These are phyloP conservation scores for Cenopis cana DNA, from an alignment of 2,888 invertebrate species.

Conservation along the genomic window DNA sequence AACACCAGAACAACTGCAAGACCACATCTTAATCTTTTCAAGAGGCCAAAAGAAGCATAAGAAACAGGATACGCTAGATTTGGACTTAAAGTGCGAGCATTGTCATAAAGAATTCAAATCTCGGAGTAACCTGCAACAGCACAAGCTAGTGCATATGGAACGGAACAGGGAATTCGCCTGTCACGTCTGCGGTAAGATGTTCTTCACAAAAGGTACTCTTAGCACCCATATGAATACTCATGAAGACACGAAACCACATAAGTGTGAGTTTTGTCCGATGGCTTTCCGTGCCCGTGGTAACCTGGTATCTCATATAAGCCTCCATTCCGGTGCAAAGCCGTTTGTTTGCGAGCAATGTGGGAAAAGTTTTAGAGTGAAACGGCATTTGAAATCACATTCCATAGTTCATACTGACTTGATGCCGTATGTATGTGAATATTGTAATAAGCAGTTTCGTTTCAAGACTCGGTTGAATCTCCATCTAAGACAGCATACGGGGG, in stretches of 20 bases:
- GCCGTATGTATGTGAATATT: slow-evolving; percentile 75
- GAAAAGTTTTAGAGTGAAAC: slow-evolving; percentile 75
- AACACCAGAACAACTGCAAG: slow-evolving; percentile 63
- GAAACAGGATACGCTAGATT: slow-evolving; percentile 55
- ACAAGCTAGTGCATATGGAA: slow-evolving; percentile 76
- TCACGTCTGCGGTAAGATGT: slow-evolving; percentile 80
- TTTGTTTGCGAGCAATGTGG: slow-evolving; percentile 81
- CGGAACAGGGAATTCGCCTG: slow-evolving; percentile 75
- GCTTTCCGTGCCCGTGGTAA: slow-evolving; percentile 77
- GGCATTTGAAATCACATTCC: slow-evolving; percentile 79
- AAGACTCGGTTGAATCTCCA: slow-evolving; percentile 77
- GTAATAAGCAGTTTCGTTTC: slow-evolving; percentile 77
- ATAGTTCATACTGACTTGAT: slow-evolving; percentile 78
- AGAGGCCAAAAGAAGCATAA: slow-evolving; percentile 59
- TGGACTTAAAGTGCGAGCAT: slow-evolving; percentile 68
- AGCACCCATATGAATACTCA: slow-evolving; percentile 76
- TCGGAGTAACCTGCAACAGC: slow-evolving; percentile 70
- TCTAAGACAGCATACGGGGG: slow-evolving; percentile 78
- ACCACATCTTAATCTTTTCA: slow-evolving; percentile 66
- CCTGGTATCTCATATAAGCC: slow-evolving; percentile 71
- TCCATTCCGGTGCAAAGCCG: slow-evolving; percentile 74
- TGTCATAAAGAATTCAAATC: slow-evolving; percentile 76
- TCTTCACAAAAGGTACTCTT: slow-evolving; percentile 77
- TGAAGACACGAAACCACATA: slow-evolving; percentile 73
- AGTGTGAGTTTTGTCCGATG: slow-evolving; percentile 76